Evolutionary conservation across 2,113 vertebrate genomes (phyloP), one percentile per base, ranked within the genome.

Genomic region (Hiodon alosoides): DNA sequence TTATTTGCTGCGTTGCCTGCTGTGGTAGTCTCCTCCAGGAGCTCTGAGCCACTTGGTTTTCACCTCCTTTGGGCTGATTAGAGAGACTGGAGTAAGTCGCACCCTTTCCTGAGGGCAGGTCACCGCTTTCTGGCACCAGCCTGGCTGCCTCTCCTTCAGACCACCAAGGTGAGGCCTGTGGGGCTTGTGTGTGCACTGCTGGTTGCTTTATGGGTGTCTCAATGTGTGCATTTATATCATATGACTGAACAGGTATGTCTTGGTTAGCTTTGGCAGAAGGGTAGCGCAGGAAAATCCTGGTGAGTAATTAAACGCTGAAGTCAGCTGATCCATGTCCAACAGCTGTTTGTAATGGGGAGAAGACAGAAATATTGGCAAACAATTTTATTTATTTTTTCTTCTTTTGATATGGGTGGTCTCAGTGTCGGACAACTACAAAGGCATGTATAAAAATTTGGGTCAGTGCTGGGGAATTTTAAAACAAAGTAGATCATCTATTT

Each of bases 211-310:
- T 14, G 2, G 52, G 16, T 9, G 10, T 70, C 51, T 31, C 5
- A 17, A 57, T 2, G 4, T 17, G 52, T 31, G 31, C 31, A 31
- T 3, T 7, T 70, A 51, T 17, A 57, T 57, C 9, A 70, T 31
- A 53, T 52, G 16, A 57, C 8, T 54, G 53, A 54, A 53, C n/a
- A n/a, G 3, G 14, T 10, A 10, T 69, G 6, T 11, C 11, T 50
- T 55, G n/a, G 68, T 16, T 54, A 55, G 52, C 68, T 16, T 55
- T 69, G 50, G 68, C 68, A 69, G 68, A 69, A 54, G 55, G n/a
- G n/a, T 54, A 10, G 6, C 52, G 31, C 69, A 70, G 69, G 69
- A 70, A 70, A 70, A n/a, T n/a, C 55, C 52, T 16, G 53, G n/a
- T 6, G 3, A 51, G 53, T 31, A 70, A 53, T 55, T 70, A n/a